A percentile compares a stretch with the other conserved stretches of the same genome.
phyloP scores from a whole-genome alignment of 2,888 invertebrate species.

The Lutraria lutraria region DNA sequence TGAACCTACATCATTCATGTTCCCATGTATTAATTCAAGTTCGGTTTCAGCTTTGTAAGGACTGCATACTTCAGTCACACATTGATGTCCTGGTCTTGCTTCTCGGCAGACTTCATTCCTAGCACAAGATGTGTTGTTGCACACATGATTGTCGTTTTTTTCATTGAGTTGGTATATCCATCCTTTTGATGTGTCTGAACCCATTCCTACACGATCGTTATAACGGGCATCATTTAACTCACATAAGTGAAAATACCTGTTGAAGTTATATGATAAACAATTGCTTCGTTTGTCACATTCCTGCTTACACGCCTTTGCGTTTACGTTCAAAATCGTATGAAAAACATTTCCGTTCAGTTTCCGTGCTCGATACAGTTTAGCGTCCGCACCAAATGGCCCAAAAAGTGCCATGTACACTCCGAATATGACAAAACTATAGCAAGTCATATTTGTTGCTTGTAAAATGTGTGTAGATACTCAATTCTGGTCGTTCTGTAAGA shows the following conservation, averaged over 20 bases:
- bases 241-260: conserved; percentile 8
- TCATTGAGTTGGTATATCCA: not conserved
- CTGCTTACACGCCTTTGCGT: not conserved
- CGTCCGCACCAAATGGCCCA: not conserved
- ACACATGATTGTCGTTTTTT: not conserved
- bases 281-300: not conserved
- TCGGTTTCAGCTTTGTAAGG: not conserved
- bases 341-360: not conserved
- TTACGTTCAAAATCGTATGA: not conserved
- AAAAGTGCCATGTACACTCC: not conserved
- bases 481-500: too few relatives aligned
- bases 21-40: not conserved
- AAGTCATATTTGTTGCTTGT: not conserved
- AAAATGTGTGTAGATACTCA: not conserved
- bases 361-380: not conserved
- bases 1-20: not conserved
- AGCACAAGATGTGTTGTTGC: not conserved
- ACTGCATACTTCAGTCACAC: not conserved
- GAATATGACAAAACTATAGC: not conserved
- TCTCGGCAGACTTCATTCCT: not conserved
- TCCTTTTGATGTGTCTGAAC: not conserved
- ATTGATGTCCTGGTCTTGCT: not conserved
- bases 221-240: not conserved
- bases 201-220: not conserved
- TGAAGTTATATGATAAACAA: not conserved